Conservation (phyloP, 92 coral and sea anemone species). For the Ricordea florida region DNA sequence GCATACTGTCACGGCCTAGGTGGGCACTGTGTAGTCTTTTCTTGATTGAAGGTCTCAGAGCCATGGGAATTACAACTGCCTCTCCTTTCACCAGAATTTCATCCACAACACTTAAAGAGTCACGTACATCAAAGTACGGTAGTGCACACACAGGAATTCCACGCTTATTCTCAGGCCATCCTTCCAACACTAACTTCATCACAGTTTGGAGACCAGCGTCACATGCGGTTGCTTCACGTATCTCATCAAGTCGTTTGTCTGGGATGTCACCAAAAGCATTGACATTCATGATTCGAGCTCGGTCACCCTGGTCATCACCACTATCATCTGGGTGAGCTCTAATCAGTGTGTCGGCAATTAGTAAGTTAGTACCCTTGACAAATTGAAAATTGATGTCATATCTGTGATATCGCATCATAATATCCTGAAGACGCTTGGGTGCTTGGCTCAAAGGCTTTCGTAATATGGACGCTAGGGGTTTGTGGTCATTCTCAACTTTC, state of each 20-base stretch:
- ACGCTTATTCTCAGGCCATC: constrained; percentile 50
- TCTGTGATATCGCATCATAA: too few relatives aligned
- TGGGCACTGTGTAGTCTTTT: constrained; percentile 40
- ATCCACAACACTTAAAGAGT: constrained; percentile 25
- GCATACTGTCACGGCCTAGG: constrained; percentile 25
- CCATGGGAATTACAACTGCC: constrained; percentile 28
- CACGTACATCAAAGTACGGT: constrained; percentile 48
- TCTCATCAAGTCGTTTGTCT: constrained; percentile 36
- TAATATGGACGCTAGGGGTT: constrained; percentile 40
- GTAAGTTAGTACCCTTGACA: constrained; percentile 27
- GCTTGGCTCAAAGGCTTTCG: constrained; percentile 43
- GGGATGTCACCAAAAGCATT: constrained; percentile 25
- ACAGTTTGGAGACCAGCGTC: constrained; percentile 28
- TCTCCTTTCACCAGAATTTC: constrained; percentile 34
- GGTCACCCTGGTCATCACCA: too few relatives aligned
- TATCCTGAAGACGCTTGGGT: constrained; percentile 57
- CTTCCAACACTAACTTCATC: not conserved
- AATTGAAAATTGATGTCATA: constrained; percentile 48
- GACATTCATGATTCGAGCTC: constrained; percentile 31
- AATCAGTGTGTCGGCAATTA: constrained; percentile 57
- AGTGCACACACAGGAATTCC: constrained; percentile 12
- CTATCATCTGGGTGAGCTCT: constrained; percentile 49
- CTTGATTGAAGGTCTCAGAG: constrained; percentile 21
- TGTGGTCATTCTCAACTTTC: constrained; percentile 36
- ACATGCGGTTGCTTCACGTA: constrained; percentile 42